These are phyloP conservation scores for Hemicentrotus pulcherrimus DNA, from an alignment of 35 echinoderm and acorn worm species.

Conservation along the genomic window DNA sequence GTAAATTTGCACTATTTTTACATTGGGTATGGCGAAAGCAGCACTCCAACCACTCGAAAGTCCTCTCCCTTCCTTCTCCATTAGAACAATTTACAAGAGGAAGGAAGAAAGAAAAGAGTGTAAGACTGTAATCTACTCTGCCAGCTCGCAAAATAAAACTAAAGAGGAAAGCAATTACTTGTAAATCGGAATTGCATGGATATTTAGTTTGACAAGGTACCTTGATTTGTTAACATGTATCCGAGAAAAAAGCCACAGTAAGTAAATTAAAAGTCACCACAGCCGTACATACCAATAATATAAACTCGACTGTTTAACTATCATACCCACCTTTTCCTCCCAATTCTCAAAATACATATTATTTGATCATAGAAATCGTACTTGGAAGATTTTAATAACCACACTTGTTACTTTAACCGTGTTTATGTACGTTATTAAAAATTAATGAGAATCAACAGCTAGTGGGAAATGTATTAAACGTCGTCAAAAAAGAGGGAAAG, in stretches of 20 bases:
- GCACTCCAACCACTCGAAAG: conserved; percentile 19
- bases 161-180: conserved; percentile 4
- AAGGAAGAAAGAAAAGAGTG: background rate
- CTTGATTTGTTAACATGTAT: background rate
- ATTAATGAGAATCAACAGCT: too few relatives aligned
- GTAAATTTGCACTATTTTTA: conserved; percentile 38
- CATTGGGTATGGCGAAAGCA: conserved; percentile 39
- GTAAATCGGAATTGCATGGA: background rate
- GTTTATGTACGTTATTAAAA: too few relatives aligned
- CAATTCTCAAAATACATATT: too few relatives aligned
- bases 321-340: background rate
- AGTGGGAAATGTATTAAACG: too few relatives aligned
- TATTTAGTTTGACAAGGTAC: background rate
- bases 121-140: conserved; percentile 1
- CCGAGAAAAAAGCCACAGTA: background rate
- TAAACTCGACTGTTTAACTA: background rate
- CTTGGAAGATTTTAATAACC: too few relatives aligned
- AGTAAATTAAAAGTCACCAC: background rate
- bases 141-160: background rate
- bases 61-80: conserved; percentile 13
- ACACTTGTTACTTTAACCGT: too few relatives aligned
- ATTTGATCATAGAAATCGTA: too few relatives aligned
- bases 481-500: too few relatives aligned
- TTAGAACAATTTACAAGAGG: background rate
- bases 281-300: background rate